Evolutionary conservation across 1,140 invertebrate genomes (phyloP).

Genomic region (Scaptomyza pallida): DNA sequence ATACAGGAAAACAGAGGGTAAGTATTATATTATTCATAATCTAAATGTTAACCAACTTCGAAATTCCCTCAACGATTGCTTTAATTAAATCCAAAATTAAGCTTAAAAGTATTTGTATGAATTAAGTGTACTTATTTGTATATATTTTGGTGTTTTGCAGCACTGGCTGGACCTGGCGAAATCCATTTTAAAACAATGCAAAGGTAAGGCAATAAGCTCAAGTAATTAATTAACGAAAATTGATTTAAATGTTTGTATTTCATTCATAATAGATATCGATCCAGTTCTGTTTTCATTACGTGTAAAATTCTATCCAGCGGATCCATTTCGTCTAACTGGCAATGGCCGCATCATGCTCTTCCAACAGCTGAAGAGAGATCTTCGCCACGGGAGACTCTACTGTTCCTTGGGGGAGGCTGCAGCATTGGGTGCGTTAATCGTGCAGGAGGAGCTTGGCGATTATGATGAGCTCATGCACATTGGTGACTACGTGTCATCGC

Average conservation of each 20-base stretch:
- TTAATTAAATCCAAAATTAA: too few relatives aligned
- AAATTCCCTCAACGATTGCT: too few relatives aligned
- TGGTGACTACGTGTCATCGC: slow-evolving; percentile 95
- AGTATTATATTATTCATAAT: too few relatives aligned
- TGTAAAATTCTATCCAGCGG: slow-evolving; percentile 97
- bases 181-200: slow-evolving; percentile 96
- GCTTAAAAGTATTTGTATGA: too few relatives aligned
- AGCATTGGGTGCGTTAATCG: slow-evolving; percentile 94
- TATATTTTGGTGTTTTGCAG: slow-evolving; percentile 85
- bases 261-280: slow-evolving; percentile 88
- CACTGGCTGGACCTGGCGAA: slow-evolving; percentile 98
- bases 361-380: slow-evolving; percentile 96
- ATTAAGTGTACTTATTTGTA: too few relatives aligned
- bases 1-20: slow-evolving; percentile 95
- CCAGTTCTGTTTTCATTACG: slow-evolving; percentile 96
- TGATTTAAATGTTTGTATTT: neutral
- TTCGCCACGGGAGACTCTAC: slow-evolving; percentile 96
- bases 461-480: slow-evolving; percentile 95
- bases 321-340: slow-evolving; percentile 88
- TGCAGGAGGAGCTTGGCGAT: slow-evolving; percentile 98
- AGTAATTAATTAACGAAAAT: neutral
- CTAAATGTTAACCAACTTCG: too few relatives aligned
- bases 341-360: slow-evolving; percentile 86
- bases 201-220: slow-evolving; percentile 88
- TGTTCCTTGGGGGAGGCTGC: slow-evolving; percentile 95